Percentiles rank a stretch among this genome's conserved stretches.
phyloP scores from a whole-genome alignment of 2,888 invertebrate species.

The Brachylomia viminalis region DNA sequence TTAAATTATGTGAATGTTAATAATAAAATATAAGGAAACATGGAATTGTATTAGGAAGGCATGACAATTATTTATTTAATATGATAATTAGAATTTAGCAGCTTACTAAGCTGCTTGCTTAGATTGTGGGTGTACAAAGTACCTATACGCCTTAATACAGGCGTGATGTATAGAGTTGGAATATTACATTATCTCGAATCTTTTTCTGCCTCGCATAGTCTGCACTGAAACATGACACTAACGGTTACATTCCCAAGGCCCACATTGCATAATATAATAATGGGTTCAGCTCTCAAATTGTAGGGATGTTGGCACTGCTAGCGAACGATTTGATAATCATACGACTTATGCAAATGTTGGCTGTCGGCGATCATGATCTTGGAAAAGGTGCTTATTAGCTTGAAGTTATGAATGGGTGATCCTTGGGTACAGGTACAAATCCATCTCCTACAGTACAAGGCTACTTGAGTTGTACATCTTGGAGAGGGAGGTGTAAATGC shows the following conservation, averaged over 20 bases:
- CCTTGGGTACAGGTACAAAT: conserved; percentile 1
- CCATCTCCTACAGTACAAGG: not conserved
- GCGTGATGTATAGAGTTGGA: no score
- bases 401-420: conserved; percentile 19
- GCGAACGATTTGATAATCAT: conserved; percentile 50
- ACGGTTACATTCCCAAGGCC: conserved; percentile 46
- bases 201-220: not conserved
- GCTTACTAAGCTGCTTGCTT: not conserved
- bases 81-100: not conserved
- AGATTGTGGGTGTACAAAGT: not conserved
- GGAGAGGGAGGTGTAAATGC: no score
- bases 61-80: not conserved
- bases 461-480: not conserved
- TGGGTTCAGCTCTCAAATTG: conserved; percentile 51
- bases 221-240: conserved; percentile 15
- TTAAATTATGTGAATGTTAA: not conserved
- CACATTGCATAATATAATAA: conserved; percentile 61
- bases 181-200: not conserved
- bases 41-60: not conserved
- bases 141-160: not conserved
- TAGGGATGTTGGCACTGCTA: conserved; percentile 27
- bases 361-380: conserved; percentile 54
- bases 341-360: conserved; percentile 40
- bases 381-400: conserved; percentile 31
- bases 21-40: not conserved